Base-by-base conservation (phyloP, 2,888 invertebrate species). In the Drosophila rellima region DNA sequence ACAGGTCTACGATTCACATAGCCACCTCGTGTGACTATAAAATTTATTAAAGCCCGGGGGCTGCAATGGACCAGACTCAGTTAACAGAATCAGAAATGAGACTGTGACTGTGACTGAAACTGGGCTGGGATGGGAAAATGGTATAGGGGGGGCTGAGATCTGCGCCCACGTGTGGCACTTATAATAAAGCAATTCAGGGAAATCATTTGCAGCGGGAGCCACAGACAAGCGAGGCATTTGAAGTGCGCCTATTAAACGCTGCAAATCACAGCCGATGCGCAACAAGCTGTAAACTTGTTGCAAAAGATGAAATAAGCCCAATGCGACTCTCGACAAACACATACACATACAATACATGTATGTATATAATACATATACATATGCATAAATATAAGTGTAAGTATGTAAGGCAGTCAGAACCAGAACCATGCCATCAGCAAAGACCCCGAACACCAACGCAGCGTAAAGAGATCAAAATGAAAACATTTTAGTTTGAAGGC, bases 381-480 rank as follows among this genome's bases (percentile, higher is more conserved):
- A 4, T 37, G 15, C 11, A 37, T 52, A 5, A 13, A 20, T 51
- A 10, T 63, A 35, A 35, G 17, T 50, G 48, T 51, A 33, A 23
- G 59, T 56, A 50, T 61, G 69, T 73, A 44, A 69, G 59, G 73
- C 74, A 65, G 37, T 29, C 50, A 51, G 44, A 60, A 23, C 45
- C 40, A 56, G 68, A 73, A 72, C 75, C 70, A 55, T 59, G 68
- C 50, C 65, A 78, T 40, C 65, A 67, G 45, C 72, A 61, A 73
- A 76, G 73, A 73, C 35, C 60, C 51, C 76, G 64, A 76, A 69
- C 74, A 71, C 79, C 88, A 88, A 85, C 79, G 78, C 83, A 86
- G 82, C 88, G 85, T 88, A 83, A 80, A 86, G 85, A 86, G 85
- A 86, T 86, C 85, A 88, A 86, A 86, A 86, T 86, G 83, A 86